phyloP scores from a whole-genome alignment of 2,113 vertebrate genomes.

The Enhydra lutris region DNA sequence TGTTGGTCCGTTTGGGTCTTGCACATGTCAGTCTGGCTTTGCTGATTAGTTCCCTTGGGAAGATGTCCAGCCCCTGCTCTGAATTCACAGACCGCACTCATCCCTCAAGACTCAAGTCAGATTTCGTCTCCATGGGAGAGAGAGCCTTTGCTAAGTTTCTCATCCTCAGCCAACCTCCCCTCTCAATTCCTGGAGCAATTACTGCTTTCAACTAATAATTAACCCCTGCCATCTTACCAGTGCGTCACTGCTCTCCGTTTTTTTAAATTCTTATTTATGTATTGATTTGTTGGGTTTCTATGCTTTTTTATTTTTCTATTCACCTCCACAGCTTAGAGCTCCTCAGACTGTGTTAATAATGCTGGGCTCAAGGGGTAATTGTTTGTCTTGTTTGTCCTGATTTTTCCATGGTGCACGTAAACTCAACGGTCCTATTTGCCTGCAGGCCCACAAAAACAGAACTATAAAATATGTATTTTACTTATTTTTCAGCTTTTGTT shows the following conservation, averaged over 20 bases:
- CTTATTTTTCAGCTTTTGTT: not conserved
- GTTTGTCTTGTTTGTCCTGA: not conserved
- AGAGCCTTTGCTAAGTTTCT: not conserved
- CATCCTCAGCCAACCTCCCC: not conserved
- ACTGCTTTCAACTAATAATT: not conserved
- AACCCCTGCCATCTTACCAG: not conserved
- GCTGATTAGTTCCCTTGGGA: not conserved
- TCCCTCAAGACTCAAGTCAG: not conserved
- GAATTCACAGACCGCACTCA: not conserved
- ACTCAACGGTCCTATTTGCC: not conserved
- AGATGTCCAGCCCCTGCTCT: not conserved
- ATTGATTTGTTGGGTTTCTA: not conserved
- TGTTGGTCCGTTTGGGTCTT: accelerated
- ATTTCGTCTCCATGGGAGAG: not conserved
- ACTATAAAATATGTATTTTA: not conserved
- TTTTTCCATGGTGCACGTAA: not conserved
- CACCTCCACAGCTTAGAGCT: not conserved
- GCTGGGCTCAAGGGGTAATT: not conserved
- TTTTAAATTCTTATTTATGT: not conserved
- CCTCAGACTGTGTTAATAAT: not conserved
- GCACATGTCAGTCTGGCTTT: not conserved
- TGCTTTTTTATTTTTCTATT: not conserved
- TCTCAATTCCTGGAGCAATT: not conserved
- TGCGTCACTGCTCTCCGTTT: accelerated
- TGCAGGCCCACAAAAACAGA: not conserved